A percentile compares a stretch with the other conserved stretches of the same genome.
Evolutionary conservation across 2,797 vertebrate species (phyloP).

Genomic region (Alosa sapidissima): DNA sequence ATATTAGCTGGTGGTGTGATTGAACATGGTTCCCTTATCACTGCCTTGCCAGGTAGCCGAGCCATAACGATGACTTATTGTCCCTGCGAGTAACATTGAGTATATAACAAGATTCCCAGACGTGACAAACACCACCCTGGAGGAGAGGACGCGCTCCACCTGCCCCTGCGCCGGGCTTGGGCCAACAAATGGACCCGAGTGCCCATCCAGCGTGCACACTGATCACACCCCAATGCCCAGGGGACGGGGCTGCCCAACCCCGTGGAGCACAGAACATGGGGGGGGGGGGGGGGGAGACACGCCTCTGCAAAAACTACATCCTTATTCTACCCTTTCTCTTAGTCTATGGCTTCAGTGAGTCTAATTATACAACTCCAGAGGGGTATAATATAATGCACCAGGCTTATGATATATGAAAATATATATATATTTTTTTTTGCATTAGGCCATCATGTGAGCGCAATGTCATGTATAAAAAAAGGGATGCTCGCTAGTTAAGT

Average conservation of each 20-base stretch:
- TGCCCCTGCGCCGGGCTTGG: constrained; percentile 64
- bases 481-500: neutral
- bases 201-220: constrained; percentile 33
- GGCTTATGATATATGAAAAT: no score
- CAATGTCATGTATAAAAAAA: no score
- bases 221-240: neutral
- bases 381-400: no score
- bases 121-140: constrained; percentile 78
- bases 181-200: constrained; percentile 55
- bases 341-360: neutral
- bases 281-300: neutral
- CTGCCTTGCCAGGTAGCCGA: constrained; percentile 78
- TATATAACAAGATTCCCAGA: constrained; percentile 80
- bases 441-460: no score
- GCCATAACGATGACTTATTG: constrained; percentile 83
- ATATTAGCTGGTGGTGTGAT: constrained; percentile 78
- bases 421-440: no score
- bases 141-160: constrained; percentile 63
- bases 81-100: constrained; percentile 71
- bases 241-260: neutral
- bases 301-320: neutral
- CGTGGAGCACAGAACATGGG: neutral
- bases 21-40: constrained; percentile 82
- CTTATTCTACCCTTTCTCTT: neutral
- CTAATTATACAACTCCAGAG: no score